Percentiles rank a stretch among this genome's conserved stretches.
Evolutionary conservation across 2,888 invertebrate species (phyloP).

Genomic region (Metellina segmentata): DNA sequence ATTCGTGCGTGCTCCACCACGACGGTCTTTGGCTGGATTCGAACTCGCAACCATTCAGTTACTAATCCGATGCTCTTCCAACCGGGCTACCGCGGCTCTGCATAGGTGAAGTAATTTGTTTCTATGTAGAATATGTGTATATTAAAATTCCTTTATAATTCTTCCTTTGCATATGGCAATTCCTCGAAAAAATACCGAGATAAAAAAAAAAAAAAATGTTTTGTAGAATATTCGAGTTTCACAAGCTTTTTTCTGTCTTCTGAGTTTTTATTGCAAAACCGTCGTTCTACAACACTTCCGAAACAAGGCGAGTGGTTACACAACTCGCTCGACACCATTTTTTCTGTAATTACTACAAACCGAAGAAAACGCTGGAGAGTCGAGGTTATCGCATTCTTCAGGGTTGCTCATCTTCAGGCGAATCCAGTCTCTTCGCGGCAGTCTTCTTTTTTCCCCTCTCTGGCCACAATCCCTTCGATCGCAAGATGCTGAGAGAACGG

Average conservation of each 20-base stretch:
- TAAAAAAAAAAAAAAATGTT: no score
- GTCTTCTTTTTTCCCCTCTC: neutral
- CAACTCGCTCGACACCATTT: constrained; percentile 51
- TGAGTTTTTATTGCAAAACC: neutral
- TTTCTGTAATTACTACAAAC: neutral
- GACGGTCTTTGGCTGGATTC: no score
- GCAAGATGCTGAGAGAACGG: neutral
- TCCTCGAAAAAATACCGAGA: no score
- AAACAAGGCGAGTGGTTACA: constrained; percentile 33
- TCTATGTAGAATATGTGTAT: no score
- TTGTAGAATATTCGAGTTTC: neutral
- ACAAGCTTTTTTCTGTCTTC: neutral
- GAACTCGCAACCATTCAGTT: no score
- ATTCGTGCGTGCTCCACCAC: no score
- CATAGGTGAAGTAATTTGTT: no score
- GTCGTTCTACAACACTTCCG: constrained; percentile 18
- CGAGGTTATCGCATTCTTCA: constrained; percentile 65
- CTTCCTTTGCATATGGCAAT: no score
- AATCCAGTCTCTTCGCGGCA: constrained; percentile 50
- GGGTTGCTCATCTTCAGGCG: constrained; percentile 72
- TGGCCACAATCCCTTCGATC: neutral
- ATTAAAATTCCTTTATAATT: no score
- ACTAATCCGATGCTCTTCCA: no score
- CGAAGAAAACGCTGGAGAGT: constrained; percentile 4
- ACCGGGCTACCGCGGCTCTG: no score